Conservation (phyloP, 2,888 invertebrate species). For the Pilophorus perplexus region DNA sequence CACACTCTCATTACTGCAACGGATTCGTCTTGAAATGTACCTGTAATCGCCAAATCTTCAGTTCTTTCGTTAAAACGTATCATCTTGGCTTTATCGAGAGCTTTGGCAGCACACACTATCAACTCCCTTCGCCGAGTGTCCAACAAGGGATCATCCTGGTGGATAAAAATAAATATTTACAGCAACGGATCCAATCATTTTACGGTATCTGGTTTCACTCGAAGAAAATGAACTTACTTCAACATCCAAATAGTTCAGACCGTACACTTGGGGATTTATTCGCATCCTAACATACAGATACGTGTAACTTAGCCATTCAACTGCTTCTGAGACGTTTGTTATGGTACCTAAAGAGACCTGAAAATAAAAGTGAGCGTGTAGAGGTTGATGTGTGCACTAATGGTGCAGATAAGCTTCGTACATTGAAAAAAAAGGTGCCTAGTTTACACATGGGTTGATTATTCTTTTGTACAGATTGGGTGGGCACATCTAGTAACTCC, state of each 20-base stretch:
- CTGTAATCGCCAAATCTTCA: constrained; percentile 65
- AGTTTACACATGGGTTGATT: too few species aligned
- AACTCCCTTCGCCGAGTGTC: constrained; percentile 73
- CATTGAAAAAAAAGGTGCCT: constrained; percentile 13
- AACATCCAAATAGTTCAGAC: constrained; percentile 60
- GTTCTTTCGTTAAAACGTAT: constrained; percentile 83
- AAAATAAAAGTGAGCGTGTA: constrained; percentile 47
- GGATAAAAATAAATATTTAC: too few species aligned
- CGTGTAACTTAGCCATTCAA: constrained; percentile 96
- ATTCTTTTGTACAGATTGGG: too few species aligned
- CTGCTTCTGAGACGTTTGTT: constrained; percentile 90
- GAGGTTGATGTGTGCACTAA: too few species aligned
- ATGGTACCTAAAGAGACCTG: constrained; percentile 93
- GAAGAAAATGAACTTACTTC: constrained; percentile 55
- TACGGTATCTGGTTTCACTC: too few species aligned
- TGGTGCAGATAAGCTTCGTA: too few species aligned
- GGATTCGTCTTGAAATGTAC: constrained; percentile 45
- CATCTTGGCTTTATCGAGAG: constrained; percentile 90
- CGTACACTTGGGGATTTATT: constrained; percentile 81
- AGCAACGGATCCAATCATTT: too few species aligned
- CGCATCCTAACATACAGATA: constrained; percentile 93
- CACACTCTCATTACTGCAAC: not conserved
- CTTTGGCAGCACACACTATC: constrained; percentile 75
- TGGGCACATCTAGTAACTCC: too few species aligned
- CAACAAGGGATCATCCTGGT: constrained; percentile 73